Evolutionary conservation across 2,113 vertebrate genomes (phyloP), one percentile per base, ranked within the genome.

Genomic region (Thamnophis sirtalis): DNA sequence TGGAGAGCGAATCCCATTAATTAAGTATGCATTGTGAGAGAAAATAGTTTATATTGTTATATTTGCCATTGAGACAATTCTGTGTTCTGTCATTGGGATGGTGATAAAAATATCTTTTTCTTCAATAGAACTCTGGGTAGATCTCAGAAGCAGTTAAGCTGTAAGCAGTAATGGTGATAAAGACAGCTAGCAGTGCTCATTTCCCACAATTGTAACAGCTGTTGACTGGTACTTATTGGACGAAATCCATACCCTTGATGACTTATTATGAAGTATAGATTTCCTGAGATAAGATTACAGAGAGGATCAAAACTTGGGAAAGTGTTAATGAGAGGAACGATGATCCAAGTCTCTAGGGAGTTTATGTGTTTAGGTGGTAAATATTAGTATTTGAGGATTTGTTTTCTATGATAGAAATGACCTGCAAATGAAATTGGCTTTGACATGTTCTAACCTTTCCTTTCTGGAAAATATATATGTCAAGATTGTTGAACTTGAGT

Each of bases 111-210:
- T 33, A 51, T 6, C 63, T 38, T n/a, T 48, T 88, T 56, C 43
- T 84, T 50, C 50, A 2, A 26, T 0, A 0, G 55, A 95, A 50
- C 86, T 22, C 49, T 28, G 24, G 28, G 38, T 84, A 11, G 17
- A 51, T 58, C 50, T 56, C 8, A 0, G 51, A 49, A 53, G 2
- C 60, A 3, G 55, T 93, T 96, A 49, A 91, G 92, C 86, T 0
- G 7, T 56, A 58, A 28, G 26, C 24, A 28, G 58, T 56, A 19
- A 55, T 7, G 7, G 0, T 0, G 26, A 38, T 26, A 21, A 0
- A 49, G 0, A 1, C 17, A 11, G 50, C 21, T 8, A 0, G 68
- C 85, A 0, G 63, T 91, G 89, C n/a, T 53, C 0, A 26, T n/a
- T 84, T 92, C 9, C 53, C 19, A 68, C 5, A n/a, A 24, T 11